Conservation (phyloP, 23 tunicate species). For the Halocynthia roretzi region DNA sequence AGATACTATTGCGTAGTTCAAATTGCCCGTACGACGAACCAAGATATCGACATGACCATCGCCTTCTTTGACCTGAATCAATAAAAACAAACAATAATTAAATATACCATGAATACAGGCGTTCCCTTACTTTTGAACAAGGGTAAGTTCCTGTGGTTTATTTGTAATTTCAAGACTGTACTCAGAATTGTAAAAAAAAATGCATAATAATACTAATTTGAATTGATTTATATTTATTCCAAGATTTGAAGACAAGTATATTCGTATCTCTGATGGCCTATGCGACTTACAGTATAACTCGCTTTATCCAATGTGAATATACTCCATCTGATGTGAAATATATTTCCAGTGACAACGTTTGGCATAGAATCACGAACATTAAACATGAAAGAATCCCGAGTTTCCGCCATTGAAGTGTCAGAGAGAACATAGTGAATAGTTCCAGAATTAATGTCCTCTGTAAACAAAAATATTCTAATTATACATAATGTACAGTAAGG, state of each 20-base stretch:
- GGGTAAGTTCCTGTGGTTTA: no score
- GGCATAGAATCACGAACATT: conserved; percentile 87
- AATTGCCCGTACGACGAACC: conserved; percentile 70
- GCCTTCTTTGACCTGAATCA: conserved; percentile 67
- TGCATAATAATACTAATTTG: no score
- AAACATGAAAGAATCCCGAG: conserved; percentile 92
- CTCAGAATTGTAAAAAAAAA: no score
- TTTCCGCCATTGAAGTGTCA: conserved; percentile 36
- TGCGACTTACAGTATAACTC: conserved; percentile 53
- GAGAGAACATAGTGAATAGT: conserved; percentile 71
- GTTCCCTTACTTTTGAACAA: no score
- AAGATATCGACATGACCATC: conserved; percentile 48
- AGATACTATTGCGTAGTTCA: conserved; percentile 95
- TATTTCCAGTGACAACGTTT: conserved; percentile 81
- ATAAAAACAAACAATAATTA: background rate
- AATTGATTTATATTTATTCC: no score
- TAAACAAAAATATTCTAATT: background rate
- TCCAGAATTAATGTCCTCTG: conserved; percentile 83
- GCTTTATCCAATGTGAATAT: conserved; percentile 59
- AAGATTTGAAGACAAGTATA: no score
- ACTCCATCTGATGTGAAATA: conserved; percentile 92
- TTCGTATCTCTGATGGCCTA: no score
- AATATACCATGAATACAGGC: background rate
- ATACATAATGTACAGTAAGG: no score
- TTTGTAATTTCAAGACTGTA: no score